Conservation (phyloP, 1,140 invertebrate species). For the Aphis craccivora region DNA sequence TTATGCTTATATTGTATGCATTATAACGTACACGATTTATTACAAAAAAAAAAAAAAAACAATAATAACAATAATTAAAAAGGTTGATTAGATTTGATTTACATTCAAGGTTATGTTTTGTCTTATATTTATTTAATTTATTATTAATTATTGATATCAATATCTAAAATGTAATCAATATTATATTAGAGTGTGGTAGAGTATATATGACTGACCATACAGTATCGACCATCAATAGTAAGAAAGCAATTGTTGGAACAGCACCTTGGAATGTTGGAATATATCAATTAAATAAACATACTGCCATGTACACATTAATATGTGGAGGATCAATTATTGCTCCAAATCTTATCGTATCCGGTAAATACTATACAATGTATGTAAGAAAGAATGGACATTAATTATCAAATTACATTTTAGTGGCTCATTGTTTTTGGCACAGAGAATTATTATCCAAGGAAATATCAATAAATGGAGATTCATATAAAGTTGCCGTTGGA, state of each 20-base stretch:
- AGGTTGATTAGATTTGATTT: too few relatives aligned
- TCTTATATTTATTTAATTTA: too few relatives aligned
- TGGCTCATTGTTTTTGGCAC: not conserved
- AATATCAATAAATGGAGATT: not conserved
- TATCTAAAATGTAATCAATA: not conserved
- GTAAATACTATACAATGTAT: not conserved
- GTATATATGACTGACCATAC: not conserved
- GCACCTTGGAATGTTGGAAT: slow-evolving; percentile 18
- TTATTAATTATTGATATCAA: too few relatives aligned
- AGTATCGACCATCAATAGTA: too few relatives aligned
- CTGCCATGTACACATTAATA: not conserved
- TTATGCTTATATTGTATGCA: too few relatives aligned
- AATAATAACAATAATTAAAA: too few relatives aligned
- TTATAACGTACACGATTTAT: too few relatives aligned
- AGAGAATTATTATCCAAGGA: not conserved
- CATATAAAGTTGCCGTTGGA: not conserved
- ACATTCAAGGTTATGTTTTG: too few relatives aligned
- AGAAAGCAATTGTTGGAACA: not conserved
- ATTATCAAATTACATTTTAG: not conserved
- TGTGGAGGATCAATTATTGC: slow-evolving; percentile 1
- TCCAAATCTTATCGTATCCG: not conserved
- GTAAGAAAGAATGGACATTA: not conserved
- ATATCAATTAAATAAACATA: not conserved
- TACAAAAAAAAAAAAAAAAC: too few relatives aligned
- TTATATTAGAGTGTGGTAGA: not conserved